phyloP scores from a whole-genome alignment of 2,797 vertebrate genomes.

The Ataeniobius toweri region DNA sequence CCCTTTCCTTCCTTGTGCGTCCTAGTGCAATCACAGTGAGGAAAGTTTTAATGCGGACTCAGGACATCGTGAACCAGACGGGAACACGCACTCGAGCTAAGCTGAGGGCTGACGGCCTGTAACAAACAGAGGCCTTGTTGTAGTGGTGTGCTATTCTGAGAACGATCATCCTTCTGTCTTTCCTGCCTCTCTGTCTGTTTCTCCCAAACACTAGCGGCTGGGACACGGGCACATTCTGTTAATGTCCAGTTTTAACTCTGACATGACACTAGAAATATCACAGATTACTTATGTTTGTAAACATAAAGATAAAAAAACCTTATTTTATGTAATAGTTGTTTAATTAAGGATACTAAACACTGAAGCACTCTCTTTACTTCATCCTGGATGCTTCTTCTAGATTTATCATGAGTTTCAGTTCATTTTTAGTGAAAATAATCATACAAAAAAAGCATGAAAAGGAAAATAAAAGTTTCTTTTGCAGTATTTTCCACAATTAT shows the following conservation, averaged over 20 bases:
- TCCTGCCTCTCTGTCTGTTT: constrained; percentile 35
- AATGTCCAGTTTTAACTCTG: constrained; percentile 1
- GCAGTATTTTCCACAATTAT: neutral
- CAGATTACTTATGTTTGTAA: neutral
- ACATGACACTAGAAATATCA: constrained; percentile 17
- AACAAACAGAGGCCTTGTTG: constrained; percentile 59
- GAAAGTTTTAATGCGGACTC: constrained; percentile 19
- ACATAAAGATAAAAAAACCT: neutral
- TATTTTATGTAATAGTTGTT: neutral
- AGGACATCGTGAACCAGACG: constrained; percentile 45
- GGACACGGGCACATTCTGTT: constrained; percentile 34
- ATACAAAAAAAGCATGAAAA: neutral
- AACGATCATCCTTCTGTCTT: constrained; percentile 38
- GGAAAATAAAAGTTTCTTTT: neutral
- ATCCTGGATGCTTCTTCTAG: neutral
- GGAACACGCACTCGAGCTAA: constrained; percentile 27
- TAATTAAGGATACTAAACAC: neutral
- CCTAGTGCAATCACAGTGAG: constrained; percentile 1
- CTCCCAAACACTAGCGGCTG: constrained; percentile 25
- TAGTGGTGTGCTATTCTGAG: constrained; percentile 63
- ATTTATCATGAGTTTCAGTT: neutral
- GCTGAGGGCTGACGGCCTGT: constrained; percentile 43
- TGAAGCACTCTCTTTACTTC: neutral
- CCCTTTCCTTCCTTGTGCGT: constrained; percentile 47
- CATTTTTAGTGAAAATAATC: neutral